Evolutionary conservation across 2,113 vertebrate genomes (phyloP), one percentile per base, ranked within the genome.

Genomic region (Petrocephalus microphthalmus): DNA sequence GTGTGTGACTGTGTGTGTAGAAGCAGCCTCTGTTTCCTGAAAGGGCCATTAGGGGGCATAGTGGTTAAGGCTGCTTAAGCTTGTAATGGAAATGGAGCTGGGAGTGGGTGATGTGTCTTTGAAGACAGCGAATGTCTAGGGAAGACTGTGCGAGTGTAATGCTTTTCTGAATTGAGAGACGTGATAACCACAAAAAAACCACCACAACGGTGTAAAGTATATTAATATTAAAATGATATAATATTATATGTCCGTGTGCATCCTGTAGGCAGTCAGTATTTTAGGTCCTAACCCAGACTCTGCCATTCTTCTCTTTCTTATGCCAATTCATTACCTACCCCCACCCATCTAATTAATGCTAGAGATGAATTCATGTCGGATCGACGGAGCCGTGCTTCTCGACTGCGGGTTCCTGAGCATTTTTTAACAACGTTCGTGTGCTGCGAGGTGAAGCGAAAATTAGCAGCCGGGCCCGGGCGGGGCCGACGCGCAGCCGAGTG

Each of bases 301-400:
- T 74, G 33, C 67, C 11, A 37, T 29, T 29, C 57, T 57, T 84
- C 52, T 37, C 84, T 88, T 49, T 11, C 37, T 90, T 71, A 90
- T 89, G 88, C 87, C 88, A 91, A 86, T 89, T 93, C 87, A 92
- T 90, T 87, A 91, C 90, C 87, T 87, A 74, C 91, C 84, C 90
- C 53, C 91, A 25, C 33, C 5, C 87, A 51, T 2, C 90, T 90
- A 91, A 93, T 94, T 92, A 92, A 91, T 85, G 57, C 84, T 17
- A 5, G 25, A 25, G 19, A 45, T 64, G 64, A 74, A 86, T 57
- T 13, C 8, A 74, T 86, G 45, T 42, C 71, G 49, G 67, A 85
- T 88, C 81, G 33, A 33, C 54, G 88, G 25, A 82, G 81, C 89
- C 89, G 89, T 91, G 91, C 60, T 90, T 89, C 88, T 87, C 90